phyloP scores from a whole-genome alignment of 2,113 vertebrate species.

The Epinephelus fuscoguttatus region DNA sequence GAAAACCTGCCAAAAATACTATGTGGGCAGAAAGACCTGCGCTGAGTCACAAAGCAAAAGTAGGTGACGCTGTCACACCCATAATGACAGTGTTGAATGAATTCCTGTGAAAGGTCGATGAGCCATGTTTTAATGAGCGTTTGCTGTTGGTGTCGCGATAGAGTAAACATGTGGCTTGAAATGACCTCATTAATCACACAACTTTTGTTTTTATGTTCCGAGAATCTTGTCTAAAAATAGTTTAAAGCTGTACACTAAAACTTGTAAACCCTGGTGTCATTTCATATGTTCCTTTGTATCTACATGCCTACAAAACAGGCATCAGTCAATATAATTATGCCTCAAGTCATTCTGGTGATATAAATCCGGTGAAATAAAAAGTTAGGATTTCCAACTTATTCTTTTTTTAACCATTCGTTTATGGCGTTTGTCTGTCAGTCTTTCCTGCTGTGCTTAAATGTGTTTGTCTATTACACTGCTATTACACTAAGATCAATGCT shows the following conservation, averaged over 20 bases:
- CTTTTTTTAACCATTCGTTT: not conserved
- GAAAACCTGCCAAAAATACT: not conserved
- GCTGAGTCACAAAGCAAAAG: conserved; percentile 22
- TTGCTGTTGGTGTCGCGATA: not conserved
- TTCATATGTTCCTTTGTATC: not conserved
- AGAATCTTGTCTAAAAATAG: not conserved
- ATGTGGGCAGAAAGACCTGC: conserved; percentile 1
- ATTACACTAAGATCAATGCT: not conserved
- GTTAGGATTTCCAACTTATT: not conserved
- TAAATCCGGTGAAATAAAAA: not conserved
- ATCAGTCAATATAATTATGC: not conserved
- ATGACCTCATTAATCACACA: not conserved
- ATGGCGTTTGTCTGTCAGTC: not conserved
- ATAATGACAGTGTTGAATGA: not conserved
- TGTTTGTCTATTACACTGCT: not conserved
- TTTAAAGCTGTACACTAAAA: too few relatives aligned
- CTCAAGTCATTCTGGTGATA: not conserved
- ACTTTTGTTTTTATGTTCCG: not conserved
- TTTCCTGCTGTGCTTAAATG: not conserved
- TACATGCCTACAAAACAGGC: too few relatives aligned
- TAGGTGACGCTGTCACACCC: conserved; percentile 16
- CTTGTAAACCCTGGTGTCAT: not conserved
- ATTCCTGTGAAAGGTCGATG: not conserved
- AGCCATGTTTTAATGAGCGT: conserved; percentile 1
- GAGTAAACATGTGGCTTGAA: not conserved